Base-by-base conservation (phyloP, 1,140 invertebrate species). In the Venturia canescens region DNA sequence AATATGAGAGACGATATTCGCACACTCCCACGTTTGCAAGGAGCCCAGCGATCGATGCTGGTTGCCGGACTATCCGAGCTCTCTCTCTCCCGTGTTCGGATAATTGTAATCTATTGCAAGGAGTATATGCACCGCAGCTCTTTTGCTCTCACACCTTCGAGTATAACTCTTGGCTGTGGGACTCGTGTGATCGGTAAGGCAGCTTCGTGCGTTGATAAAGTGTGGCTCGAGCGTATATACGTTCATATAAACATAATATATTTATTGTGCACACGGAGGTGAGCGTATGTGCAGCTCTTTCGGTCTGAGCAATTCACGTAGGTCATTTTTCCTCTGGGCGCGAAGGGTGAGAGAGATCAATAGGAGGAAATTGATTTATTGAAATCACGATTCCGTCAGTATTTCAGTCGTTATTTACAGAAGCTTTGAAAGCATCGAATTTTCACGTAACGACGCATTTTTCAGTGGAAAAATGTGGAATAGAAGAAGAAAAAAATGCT, bases 91-190 rank as follows among this genome's bases (percentile, higher is more conserved):
- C 84, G 86, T 87, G 87, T 88, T 86, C 84, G 85, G 86, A 87
- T 88, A 88, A 88, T 88, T 88, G 87, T 88, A 88, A 88, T 88
- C 87, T 88, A 88, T 88, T 86, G 86, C 87, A 80, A 63, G 78
- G n/a, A n/a, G 74, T 83, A 50, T 75, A 74, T 82, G 85, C 85
- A 86, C 84, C 80, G 71, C 80, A 66, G 18, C 48, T 31, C 48
- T 29, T 44, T 48, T 23, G 26, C 48, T 13, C 23, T 57, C n/a
- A 18, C 70, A 23, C 48, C 71, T 57, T 53, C 48, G 44, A 48
- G 53, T 57, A 57, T 57, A 57, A 57, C 53, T 66, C 60, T 26
- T 23, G 38, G 3, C 23, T 66, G n/a, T 29, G 60, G 23, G 23
- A 66, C 60, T 66, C 60, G 60, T 66, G 60, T 66, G 60, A 66